Evolutionary conservation across 1,140 invertebrate species (phyloP), one percentile per base, ranked within the genome.

Genomic region (Homalodisca vitripennis): DNA sequence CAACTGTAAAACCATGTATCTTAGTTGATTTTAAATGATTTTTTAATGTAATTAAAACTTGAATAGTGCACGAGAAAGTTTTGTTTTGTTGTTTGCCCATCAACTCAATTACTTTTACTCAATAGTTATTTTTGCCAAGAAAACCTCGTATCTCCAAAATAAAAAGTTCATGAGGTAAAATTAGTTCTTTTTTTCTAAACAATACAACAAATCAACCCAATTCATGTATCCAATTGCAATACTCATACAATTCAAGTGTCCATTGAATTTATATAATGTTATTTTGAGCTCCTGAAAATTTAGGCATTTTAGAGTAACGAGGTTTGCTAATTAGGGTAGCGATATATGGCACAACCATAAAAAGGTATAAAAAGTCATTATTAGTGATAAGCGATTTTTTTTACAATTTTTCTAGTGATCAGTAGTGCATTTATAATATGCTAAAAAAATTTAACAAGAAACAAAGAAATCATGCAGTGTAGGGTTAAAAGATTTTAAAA

Each of bases 241-340:
- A 3, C 17, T 51, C 17, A 20, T 20, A 20, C 6, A 51, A 51
- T 3, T 51, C 3, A n/a, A 20, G n/a, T 20, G 22, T 20, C 3
- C 3, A 22, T 51, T 51, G 17, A 20, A 20, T 51, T 51, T 6
- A 51, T n/a, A n/a, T n/a, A n/a, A n/a, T n/a, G n/a, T n/a, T n/a
- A n/a, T n/a, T n/a, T n/a, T n/a, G n/a, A n/a, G 48, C 3, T 51
- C 48, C 48, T 51, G 3, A 51, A 51, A 51, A 51, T 14, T 51
- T 51, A 51, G 48, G 48, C 22, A 22, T 51, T 51, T 51, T 51
- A 22, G 48, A 51, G 6, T 51, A 20, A 51, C 48, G 48, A n/a
- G 48, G 48, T 51, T 51, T 51, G 48, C 48, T 51, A 10, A 51
- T 51, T 51, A 51, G 48, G n/a, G 48, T 51, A 51, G 48, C 48